Base-by-base conservation (phyloP, 2,113 vertebrate species). In the Cephalopterus ornatus region DNA sequence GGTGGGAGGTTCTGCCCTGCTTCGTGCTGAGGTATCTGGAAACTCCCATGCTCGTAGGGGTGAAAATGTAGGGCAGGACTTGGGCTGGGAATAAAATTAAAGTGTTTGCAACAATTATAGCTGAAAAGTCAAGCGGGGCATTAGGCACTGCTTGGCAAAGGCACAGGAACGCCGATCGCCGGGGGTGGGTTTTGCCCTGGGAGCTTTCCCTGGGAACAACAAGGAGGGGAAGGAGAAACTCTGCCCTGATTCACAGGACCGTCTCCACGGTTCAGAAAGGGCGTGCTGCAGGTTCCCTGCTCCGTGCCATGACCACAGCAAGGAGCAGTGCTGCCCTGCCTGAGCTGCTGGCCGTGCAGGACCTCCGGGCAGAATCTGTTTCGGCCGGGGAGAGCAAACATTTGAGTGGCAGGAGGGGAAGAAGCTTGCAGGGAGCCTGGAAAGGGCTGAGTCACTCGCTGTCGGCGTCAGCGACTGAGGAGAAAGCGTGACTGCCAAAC, bases 391-490 rank as follows among this genome's bases (percentile, higher is more conserved):
- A 75, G 65, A 78, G 49, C 53, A 68, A 80, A 86, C 6, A 5
- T 71, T 30, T 39, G 90, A 95, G 72, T 37, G 59, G 76, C 83
- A 84, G 73, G 72, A 88, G 63, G 41, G 42, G 58, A 77, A 80
- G 52, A 93, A 67, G 30, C 52, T 94, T 37, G 22, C 19, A 4
- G 22, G n/a, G 91, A 62, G 74, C 82, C 62, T 77, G 83, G 65
- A 47, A 94, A 78, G 88, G 83, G 88, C 90, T 96, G 95, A 94
- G 82, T 94, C 92, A 84, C 75, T 74, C 26, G 5, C 95, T 92
- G 79, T 50, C 17, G 4, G 89, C 28, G 1, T 67, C 75, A 97
- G 90, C 84, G 72, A 18, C 75, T 0, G 13, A 88, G 75, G 82
- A 63, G 68, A 67, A 81, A 86, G 65, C 7, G 5, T 5, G 6